phyloP scores from a whole-genome alignment of 2,113 vertebrate species.

The Elaphurus davidianus region DNA sequence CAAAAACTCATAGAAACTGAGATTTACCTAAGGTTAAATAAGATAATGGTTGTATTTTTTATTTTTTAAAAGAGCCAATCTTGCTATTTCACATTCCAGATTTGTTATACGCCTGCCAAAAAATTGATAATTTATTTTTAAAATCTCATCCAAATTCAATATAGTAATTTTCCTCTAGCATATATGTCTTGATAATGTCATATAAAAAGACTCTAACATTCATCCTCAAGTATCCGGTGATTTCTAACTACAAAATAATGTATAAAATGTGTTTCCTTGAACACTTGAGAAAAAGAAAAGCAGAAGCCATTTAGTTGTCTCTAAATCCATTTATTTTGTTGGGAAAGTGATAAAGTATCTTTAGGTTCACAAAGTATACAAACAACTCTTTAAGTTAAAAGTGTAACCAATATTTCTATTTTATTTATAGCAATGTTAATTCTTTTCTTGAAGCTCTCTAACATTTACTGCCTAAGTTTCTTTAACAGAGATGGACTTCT shows the following conservation, averaged over 20 bases:
- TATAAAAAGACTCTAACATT: background rate
- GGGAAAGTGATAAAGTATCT: constrained; percentile 2
- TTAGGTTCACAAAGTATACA: background rate
- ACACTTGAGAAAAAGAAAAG: constrained; percentile 9
- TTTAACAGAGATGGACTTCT: constrained; percentile 10
- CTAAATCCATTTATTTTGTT: constrained; percentile 53
- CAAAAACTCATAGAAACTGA: background rate
- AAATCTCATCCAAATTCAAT: constrained; percentile 28
- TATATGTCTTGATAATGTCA: background rate
- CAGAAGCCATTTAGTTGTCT: background rate
- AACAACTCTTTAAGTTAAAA: constrained; percentile 21
- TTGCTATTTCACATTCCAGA: background rate
- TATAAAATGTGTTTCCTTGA: background rate
- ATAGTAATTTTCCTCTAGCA: background rate
- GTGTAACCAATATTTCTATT: constrained; percentile 10
- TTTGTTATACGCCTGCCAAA: background rate
- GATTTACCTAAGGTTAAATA: background rate
- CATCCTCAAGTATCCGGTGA: background rate
- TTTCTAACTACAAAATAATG: constrained; percentile 3
- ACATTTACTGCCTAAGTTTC: constrained; percentile 16
- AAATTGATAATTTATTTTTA: background rate
- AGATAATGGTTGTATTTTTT: background rate
- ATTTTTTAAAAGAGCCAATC: constrained; percentile 10
- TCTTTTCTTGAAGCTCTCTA: constrained; percentile 43
- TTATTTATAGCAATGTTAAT: constrained; percentile 18